phyloP scores from a whole-genome alignment of 2,797 vertebrate species.

The Sebastes vulpes region DNA sequence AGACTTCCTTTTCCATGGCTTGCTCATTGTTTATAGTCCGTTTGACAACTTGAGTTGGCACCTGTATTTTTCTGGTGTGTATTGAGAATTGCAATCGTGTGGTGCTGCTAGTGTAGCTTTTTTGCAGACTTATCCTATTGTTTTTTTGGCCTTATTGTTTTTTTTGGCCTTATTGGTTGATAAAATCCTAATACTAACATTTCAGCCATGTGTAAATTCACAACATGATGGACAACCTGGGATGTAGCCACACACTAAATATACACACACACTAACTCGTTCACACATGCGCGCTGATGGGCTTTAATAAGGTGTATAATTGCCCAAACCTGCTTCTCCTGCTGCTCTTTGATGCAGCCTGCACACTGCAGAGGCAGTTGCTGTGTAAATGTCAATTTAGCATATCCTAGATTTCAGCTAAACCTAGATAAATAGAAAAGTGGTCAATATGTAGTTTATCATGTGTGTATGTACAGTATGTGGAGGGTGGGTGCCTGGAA shows the following conservation, averaged over 20 bases:
- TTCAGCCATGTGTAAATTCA: conserved; percentile 1
- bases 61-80: not conserved
- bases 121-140: not conserved
- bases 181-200: conserved; percentile 8
- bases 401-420: conserved; percentile 21
- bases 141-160: not conserved
- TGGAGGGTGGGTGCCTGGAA: not conserved
- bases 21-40: too few relatives aligned
- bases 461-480: not conserved
- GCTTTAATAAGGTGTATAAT: conserved; percentile 65
- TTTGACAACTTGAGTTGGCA: not conserved
- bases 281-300: conserved; percentile 37
- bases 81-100: not conserved
- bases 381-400: conserved; percentile 63
- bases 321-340: conserved; percentile 36
- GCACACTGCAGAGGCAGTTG: conserved; percentile 21
- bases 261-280: not conserved
- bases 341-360: conserved; percentile 46
- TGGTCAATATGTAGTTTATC: not conserved
- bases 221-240: conserved; percentile 22
- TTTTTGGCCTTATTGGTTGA: not conserved
- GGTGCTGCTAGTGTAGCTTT: not conserved
- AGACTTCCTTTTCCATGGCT: too few relatives aligned
- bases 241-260: not conserved
- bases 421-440: not conserved